Evolutionary conservation across 2,888 invertebrate species (phyloP).

Genomic region (Hydrotaea cyrtoneurina): DNA sequence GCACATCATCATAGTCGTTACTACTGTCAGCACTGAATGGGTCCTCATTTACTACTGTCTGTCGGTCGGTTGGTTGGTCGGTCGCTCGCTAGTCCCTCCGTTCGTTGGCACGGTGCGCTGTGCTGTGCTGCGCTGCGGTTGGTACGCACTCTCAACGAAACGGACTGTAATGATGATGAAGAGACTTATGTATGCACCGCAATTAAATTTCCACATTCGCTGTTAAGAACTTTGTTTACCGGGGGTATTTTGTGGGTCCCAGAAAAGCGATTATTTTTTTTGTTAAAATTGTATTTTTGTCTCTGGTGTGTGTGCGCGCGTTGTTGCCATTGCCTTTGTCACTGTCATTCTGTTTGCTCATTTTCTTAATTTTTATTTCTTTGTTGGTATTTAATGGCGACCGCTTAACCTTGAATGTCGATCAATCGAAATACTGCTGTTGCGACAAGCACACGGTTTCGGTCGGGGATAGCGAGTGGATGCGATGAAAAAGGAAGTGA

Average conservation of each 20-base stretch:
- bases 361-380: conserved; percentile 13
- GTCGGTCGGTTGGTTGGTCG: not conserved
- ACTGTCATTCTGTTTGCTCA: not conserved
- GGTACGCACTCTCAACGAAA: not conserved
- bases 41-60: conserved; percentile 11
- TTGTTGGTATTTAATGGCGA: conserved; percentile 2
- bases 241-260: conserved; percentile 12
- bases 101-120: not conserved
- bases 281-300: not conserved
- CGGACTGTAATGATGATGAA: conserved; percentile 24
- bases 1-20: conserved; percentile 47
- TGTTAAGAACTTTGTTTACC: conserved; percentile 43
- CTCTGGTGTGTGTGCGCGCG: too few relatives aligned
- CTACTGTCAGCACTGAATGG: conserved; percentile 40
- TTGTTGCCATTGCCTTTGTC: not conserved
- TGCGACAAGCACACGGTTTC: too few relatives aligned
- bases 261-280: conserved; percentile 27
- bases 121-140: not conserved
- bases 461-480: too few relatives aligned
- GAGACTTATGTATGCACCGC: conserved; percentile 53
- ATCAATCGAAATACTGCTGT: not conserved
- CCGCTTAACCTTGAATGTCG: conserved; percentile 16
- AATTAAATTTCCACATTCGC: conserved; percentile 62
- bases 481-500: not conserved
- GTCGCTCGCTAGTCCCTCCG: not conserved